Conservation (phyloP, 2,113 vertebrate species). For the Geococcyx californianus region DNA sequence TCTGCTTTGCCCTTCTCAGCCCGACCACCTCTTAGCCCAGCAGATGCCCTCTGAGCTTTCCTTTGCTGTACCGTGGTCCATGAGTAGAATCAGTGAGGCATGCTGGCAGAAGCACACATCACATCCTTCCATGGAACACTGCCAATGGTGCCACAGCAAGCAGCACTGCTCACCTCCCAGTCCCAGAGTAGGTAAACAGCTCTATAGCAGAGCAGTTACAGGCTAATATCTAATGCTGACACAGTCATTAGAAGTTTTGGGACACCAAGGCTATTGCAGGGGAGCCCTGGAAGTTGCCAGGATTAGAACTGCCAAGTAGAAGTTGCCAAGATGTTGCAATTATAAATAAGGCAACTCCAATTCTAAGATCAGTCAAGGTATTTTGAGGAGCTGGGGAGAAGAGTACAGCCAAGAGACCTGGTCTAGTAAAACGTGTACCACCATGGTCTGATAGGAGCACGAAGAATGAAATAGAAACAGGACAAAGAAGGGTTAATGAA, state of each 20-base stretch:
- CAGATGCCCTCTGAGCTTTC: background rate
- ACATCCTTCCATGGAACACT: background rate
- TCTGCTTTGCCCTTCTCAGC: background rate
- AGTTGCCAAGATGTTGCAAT: background rate
- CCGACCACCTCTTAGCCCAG: background rate
- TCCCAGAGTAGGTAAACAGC: background rate
- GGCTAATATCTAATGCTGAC: background rate
- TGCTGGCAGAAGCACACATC: background rate
- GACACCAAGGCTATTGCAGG: background rate
- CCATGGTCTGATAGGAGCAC: background rate
- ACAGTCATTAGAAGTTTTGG: background rate
- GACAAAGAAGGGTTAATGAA: background rate
- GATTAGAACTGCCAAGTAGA: background rate
- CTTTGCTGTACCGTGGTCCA: rapidly evolving
- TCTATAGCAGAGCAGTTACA: background rate
- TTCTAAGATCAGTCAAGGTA: background rate
- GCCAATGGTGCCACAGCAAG: background rate
- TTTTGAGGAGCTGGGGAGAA: background rate
- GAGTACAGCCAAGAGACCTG: background rate
- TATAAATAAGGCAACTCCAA: background rate
- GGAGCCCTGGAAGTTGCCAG: background rate
- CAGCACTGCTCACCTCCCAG: background rate
- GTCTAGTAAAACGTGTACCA: background rate
- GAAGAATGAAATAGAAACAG: background rate
- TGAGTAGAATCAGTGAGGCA: background rate